phyloP scores from a whole-genome alignment of 2,888 invertebrate genomes.

The Polietes domitor region DNA sequence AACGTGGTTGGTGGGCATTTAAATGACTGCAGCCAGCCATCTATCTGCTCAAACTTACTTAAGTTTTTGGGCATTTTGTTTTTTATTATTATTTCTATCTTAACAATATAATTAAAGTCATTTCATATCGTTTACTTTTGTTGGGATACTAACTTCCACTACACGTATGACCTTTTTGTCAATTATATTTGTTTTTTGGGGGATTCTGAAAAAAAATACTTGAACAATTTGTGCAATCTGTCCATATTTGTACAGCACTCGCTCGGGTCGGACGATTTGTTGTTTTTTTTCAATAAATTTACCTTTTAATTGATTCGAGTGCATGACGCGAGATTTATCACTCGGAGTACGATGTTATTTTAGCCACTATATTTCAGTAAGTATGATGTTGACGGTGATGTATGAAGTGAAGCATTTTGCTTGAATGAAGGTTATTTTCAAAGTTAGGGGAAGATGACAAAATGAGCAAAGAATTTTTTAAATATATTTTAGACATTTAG shows the following conservation, averaged over 20 bases:
- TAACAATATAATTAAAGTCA: constrained; percentile 23
- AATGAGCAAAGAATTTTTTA: no score
- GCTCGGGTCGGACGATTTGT: no score
- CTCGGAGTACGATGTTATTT: no score
- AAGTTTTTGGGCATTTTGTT: background rate
- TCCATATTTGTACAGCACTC: constrained; percentile 8
- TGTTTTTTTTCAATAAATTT: constrained; percentile 6
- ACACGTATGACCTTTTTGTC: constrained; percentile 32
- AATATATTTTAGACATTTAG: no score
- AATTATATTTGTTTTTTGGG: background rate
- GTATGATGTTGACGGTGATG: no score
- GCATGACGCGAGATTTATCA: no score
- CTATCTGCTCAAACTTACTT: background rate
- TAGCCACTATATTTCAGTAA: no score
- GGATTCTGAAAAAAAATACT: background rate
- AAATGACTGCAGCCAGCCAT: no score
- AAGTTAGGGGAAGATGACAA: no score
- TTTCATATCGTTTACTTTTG: constrained; percentile 8
- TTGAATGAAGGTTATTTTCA: no score
- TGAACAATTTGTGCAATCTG: background rate
- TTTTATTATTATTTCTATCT: background rate
- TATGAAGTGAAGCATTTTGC: no score
- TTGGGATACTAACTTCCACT: no score
- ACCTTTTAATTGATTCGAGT: constrained; percentile 18
- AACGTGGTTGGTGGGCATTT: background rate